Conservation (phyloP, 2,797 vertebrate species). For the Cuniculus paca region DNA sequence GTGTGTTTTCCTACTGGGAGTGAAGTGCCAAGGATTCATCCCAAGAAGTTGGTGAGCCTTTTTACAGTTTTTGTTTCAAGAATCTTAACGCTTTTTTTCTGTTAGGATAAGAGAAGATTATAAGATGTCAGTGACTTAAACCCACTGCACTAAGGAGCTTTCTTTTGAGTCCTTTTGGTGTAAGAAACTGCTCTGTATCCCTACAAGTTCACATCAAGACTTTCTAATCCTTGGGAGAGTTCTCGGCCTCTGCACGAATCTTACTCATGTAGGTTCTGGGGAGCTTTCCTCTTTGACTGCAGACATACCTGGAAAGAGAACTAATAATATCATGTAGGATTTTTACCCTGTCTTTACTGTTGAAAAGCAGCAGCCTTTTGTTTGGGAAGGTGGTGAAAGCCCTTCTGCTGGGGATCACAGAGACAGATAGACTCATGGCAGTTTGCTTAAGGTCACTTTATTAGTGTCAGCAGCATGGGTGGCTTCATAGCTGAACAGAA, state of each 20-base stretch:
- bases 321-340: too few relatives aligned
- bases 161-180: neutral
- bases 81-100: conserved; percentile 69
- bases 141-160: neutral
- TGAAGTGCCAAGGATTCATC: conserved; percentile 44
- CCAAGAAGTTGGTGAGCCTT: conserved; percentile 43
- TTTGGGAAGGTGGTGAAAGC: neutral
- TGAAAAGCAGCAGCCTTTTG: neutral
- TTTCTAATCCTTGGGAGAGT: neutral
- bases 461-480: neutral
- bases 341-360: neutral
- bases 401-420: neutral
- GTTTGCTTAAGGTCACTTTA: neutral
- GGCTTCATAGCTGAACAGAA: conserved; percentile 17
- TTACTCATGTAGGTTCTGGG: neutral
- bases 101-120: neutral
- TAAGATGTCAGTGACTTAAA: neutral
- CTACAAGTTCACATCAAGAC: neutral
- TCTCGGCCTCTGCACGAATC: neutral
- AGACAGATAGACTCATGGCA: too few relatives aligned
- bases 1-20: conserved; percentile 70
- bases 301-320: neutral
- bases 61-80: conserved; percentile 77
- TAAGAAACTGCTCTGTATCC: neutral
- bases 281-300: neutral